Conservation (phyloP, 2,113 vertebrate species). For the Leucoraja erinaceus region DNA sequence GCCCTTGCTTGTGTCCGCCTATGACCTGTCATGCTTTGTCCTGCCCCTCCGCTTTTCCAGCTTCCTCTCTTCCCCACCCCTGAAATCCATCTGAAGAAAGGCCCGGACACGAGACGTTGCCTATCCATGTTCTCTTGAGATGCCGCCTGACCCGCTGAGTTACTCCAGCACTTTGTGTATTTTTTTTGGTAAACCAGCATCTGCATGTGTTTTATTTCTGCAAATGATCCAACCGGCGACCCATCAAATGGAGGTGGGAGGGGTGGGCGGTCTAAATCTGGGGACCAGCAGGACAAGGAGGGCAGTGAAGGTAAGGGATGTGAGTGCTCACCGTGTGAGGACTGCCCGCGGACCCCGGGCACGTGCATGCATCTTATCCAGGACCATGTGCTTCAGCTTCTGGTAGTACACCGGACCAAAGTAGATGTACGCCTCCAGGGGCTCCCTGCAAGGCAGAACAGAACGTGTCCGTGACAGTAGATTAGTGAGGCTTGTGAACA, state of each 20-base stretch:
- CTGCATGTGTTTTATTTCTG: too few relatives aligned
- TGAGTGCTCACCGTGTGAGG: slow-evolving; percentile 76
- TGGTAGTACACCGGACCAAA: slow-evolving; percentile 97
- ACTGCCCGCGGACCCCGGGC: slow-evolving; percentile 91
- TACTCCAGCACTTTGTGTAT: too few relatives aligned
- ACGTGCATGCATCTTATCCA: slow-evolving; percentile 97
- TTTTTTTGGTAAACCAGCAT: too few relatives aligned
- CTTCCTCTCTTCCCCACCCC: too few relatives aligned
- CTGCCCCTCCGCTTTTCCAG: too few relatives aligned
- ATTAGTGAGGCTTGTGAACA: neutral
- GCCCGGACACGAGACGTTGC: too few relatives aligned
- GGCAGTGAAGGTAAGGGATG: neutral
- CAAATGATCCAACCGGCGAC: neutral
- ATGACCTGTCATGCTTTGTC: too few relatives aligned
- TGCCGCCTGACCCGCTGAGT: too few relatives aligned
- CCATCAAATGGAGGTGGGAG: neutral
- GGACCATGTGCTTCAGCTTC: slow-evolving; percentile 97
- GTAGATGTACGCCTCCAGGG: slow-evolving; percentile 94
- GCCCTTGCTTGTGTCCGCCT: too few relatives aligned
- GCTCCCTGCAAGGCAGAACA: slow-evolving; percentile 61
- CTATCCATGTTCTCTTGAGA: too few relatives aligned
- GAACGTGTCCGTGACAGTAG: neutral
- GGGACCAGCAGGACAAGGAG: neutral
- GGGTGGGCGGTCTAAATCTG: neutral
- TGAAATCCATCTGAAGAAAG: too few relatives aligned